Evolutionary conservation across 1,140 invertebrate species (phyloP).

Genomic region (Trachymyrmex cornetzi): DNA sequence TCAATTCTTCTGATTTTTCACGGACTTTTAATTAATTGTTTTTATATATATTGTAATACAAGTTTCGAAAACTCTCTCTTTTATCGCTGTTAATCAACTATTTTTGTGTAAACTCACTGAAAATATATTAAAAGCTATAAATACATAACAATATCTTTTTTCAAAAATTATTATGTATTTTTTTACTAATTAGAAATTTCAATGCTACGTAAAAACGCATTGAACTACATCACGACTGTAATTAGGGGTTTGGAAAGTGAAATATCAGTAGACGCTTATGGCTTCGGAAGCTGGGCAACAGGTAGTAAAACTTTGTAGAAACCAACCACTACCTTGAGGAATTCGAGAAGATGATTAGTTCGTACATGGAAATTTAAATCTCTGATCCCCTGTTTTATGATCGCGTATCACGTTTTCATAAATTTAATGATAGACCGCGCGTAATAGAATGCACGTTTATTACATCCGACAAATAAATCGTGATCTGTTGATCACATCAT

Average conservation of each 20-base stretch:
- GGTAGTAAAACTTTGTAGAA: constrained; percentile 50
- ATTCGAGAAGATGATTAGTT: constrained; percentile 31
- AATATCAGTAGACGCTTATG: constrained; percentile 33
- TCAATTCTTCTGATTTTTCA: not conserved
- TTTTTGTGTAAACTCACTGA: not conserved
- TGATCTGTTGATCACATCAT: constrained; percentile 5
- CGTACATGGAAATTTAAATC: constrained; percentile 41
- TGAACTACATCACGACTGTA: not conserved
- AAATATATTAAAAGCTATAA: not conserved
- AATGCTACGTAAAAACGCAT: not conserved
- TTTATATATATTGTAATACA: not conserved
- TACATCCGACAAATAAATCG: constrained; percentile 28
- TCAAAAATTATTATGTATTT: not conserved
- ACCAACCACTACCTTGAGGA: not conserved
- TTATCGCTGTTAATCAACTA: not conserved
- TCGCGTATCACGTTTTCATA: constrained; percentile 11
- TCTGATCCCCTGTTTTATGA: constrained; percentile 17
- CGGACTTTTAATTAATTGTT: not conserved
- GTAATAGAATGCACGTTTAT: constrained; percentile 6
- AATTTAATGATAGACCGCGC: constrained; percentile 32
- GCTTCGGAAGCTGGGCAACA: constrained; percentile 63
- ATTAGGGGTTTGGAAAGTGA: constrained; percentile 21
- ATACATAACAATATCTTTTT: not conserved
- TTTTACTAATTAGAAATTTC: not conserved
- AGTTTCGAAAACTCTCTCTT: not conserved